Conservation (phyloP, 1,140 invertebrate genomes). For the Mya arenaria region DNA sequence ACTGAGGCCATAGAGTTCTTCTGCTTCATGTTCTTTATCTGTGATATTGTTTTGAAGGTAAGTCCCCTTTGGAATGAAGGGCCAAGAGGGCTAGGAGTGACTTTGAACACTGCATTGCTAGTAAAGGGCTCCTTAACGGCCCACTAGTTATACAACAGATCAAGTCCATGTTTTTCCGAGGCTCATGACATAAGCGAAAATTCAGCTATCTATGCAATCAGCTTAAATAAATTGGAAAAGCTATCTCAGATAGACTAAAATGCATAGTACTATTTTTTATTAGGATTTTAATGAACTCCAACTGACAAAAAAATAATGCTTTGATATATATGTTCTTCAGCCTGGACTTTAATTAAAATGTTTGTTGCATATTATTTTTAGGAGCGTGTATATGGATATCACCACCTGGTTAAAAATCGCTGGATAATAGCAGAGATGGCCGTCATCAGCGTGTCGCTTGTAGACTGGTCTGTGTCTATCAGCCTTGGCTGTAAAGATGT, state of each 20-base stretch:
- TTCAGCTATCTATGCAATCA: too few species aligned
- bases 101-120: too few species aligned
- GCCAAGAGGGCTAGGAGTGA: background rate
- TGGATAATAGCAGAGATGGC: constrained; percentile 73
- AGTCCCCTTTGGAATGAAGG: background rate
- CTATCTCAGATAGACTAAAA: background rate
- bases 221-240: too few species aligned
- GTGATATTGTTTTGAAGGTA: constrained; percentile 75
- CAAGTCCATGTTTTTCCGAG: too few species aligned
- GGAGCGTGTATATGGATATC: constrained; percentile 38
- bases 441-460: constrained; percentile 70
- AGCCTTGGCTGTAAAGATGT: constrained; percentile 74
- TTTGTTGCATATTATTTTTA: constrained; percentile 24
- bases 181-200: too few species aligned
- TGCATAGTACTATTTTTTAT: too few species aligned
- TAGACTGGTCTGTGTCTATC: constrained; percentile 75
- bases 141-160: too few species aligned
- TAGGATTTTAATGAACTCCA: too few species aligned
- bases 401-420: constrained; percentile 55
- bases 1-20: constrained; percentile 74
- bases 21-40: constrained; percentile 73
- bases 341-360: too few species aligned
- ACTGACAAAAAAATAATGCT: too few species aligned
- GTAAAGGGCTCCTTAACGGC: too few species aligned
- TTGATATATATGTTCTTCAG: too few species aligned